These are phyloP conservation scores for Drosophila neotestacea DNA, from an alignment of 2,888 invertebrate species.

Conservation along the genomic window DNA sequence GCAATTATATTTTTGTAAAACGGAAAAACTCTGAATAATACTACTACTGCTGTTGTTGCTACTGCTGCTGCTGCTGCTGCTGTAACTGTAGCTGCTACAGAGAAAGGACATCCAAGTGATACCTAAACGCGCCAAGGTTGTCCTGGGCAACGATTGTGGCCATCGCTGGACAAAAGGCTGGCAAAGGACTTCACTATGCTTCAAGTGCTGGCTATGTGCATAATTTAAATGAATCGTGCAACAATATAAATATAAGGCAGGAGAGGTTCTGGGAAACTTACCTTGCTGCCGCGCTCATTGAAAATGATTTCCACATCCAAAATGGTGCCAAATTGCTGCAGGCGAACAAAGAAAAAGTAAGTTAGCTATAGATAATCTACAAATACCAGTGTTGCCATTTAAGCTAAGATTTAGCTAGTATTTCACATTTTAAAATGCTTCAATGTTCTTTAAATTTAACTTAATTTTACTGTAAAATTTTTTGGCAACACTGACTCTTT, in stretches of 20 bases:
- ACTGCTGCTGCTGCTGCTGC: background rate
- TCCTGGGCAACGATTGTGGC: constrained; percentile 34
- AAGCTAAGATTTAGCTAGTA: too few species aligned
- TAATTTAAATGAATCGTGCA: constrained; percentile 81
- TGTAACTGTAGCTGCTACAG: constrained; percentile 5
- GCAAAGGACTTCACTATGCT: constrained; percentile 41
- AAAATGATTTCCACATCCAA: constrained; percentile 99
- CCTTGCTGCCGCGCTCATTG: constrained; percentile 99
- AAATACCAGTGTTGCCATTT: too few species aligned
- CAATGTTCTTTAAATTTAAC: too few species aligned
- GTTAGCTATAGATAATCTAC: constrained; percentile 18
- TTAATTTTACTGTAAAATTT: too few species aligned
- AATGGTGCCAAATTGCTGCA: constrained; percentile 98
- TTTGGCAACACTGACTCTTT: too few species aligned
- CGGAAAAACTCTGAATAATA: constrained; percentile 7
- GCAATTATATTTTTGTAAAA: constrained; percentile 65
- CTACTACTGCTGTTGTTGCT: constrained; percentile 6
- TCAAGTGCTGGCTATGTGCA: constrained; percentile 61
- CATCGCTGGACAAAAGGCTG: constrained; percentile 28
- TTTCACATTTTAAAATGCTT: too few species aligned
- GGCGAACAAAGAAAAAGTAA: constrained; percentile 31
- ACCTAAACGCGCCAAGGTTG: constrained; percentile 29
- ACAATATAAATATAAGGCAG: constrained; percentile 43
- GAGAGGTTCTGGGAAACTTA: constrained; percentile 87
- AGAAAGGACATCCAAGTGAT: constrained; percentile 8